Percentiles rank a stretch among this genome's conserved stretches.
phyloP scores from a whole-genome alignment of 2,797 vertebrate genomes.

The Acestrorhynchus altus region DNA sequence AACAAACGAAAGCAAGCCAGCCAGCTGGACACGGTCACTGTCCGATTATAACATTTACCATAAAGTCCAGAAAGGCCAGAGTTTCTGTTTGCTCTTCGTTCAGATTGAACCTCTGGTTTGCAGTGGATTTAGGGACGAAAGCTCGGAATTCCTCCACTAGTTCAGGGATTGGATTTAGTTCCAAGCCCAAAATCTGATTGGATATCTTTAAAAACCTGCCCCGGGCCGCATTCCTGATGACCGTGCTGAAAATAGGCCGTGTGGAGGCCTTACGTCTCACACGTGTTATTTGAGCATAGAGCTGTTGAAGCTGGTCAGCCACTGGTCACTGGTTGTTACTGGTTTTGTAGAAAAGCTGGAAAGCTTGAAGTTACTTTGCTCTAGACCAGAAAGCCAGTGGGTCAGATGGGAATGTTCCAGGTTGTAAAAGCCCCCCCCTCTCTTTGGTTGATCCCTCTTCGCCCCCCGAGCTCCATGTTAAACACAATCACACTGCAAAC shows the following conservation, averaged over 20 bases:
- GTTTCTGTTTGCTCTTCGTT: neutral
- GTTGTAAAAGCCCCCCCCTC: neutral
- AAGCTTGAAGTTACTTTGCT: neutral
- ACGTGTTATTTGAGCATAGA: neutral
- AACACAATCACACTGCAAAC: slow-evolving; percentile 80
- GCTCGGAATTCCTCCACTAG: neutral
- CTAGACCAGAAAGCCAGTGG: neutral
- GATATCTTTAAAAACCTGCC: neutral
- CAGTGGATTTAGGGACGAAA: neutral
- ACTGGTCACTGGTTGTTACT: neutral
- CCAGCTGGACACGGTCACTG: neutral
- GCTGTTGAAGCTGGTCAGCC: neutral
- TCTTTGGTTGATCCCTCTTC: slow-evolving; percentile 54
- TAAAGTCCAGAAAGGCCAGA: neutral
- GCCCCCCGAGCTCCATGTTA: slow-evolving; percentile 63
- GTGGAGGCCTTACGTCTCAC: neutral
- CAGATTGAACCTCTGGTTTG: no score
- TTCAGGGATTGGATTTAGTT: neutral
- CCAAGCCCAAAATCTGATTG: neutral
- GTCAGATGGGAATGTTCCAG: slow-evolving; percentile 26
- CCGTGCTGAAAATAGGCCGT: neutral
- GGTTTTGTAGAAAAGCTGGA: neutral
- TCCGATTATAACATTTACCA: neutral
- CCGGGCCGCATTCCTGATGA: no score
- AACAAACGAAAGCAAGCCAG: neutral